Conservation (phyloP, 2,888 invertebrate species). For the Limnephilus rhombicus region DNA sequence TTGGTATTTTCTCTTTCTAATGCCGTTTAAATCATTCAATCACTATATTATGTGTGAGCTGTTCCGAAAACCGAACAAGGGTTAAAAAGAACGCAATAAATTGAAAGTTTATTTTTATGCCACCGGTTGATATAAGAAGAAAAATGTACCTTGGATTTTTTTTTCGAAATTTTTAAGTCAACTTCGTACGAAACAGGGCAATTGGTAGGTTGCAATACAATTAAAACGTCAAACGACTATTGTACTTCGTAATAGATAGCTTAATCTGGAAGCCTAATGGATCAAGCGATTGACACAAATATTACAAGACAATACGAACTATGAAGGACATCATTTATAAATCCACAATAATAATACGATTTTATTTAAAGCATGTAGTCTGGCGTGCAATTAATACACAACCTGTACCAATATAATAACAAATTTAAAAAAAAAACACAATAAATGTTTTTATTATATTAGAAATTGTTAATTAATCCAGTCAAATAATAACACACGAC, state of each 20-base stretch:
- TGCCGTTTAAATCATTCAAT: no score
- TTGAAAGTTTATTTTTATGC: neutral
- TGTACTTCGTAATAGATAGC: slow-evolving; percentile 12
- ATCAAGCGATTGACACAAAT: slow-evolving; percentile 21
- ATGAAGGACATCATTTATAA: slow-evolving; percentile 10
- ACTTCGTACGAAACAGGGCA: slow-evolving; percentile 6
- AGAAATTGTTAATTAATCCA: no score
- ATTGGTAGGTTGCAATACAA: neutral
- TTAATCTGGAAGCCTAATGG: slow-evolving; percentile 33
- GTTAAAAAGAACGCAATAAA: no score
- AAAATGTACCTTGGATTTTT: neutral
- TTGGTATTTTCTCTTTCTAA: no score
- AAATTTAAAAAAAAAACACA: no score
- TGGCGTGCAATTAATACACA: no score
- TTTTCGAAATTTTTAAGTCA: neutral
- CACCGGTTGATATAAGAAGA: no score
- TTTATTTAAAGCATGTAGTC: neutral
- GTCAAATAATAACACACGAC: no score
- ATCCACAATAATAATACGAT: neutral
- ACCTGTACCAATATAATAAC: no score
- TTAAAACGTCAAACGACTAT: slow-evolving; percentile 31
- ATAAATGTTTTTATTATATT: neutral
- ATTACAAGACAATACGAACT: slow-evolving; percentile 13
- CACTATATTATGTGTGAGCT: no score
- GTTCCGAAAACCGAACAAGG: no score